Conservation (phyloP, 1,140 invertebrate species). For the Epicauta chinensis region DNA sequence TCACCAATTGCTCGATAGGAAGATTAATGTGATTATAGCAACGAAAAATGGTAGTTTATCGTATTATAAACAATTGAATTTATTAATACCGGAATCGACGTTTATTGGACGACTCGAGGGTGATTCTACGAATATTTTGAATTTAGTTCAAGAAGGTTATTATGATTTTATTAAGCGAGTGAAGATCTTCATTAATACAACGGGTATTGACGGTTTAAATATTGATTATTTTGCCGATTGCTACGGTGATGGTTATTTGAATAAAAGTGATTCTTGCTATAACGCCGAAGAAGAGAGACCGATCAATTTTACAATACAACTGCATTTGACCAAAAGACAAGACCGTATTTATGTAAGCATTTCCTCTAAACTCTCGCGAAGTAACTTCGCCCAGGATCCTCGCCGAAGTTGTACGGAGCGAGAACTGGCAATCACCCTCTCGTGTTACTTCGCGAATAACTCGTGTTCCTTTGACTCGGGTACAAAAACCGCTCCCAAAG, state of each 20-base stretch:
- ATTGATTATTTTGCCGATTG: constrained; percentile 53
- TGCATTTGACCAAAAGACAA: constrained; percentile 40
- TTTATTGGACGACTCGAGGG: constrained; percentile 52
- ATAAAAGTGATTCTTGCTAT: constrained; percentile 46
- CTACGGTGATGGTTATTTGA: constrained; percentile 43
- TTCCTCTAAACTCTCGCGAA: too few relatives aligned
- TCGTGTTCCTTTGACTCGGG: too few relatives aligned
- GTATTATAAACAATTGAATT: constrained; percentile 49
- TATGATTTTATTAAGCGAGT: constrained; percentile 51
- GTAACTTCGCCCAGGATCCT: too few relatives aligned
- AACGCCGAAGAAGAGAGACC: constrained; percentile 50
- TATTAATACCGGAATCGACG: constrained; percentile 46
- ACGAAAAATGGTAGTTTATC: constrained; percentile 1
- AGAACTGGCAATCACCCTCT: too few relatives aligned
- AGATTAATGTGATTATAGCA: constrained; percentile 30
- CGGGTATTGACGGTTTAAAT: constrained; percentile 41
- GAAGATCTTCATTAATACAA: constrained; percentile 49
- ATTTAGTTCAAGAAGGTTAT: constrained; percentile 52
- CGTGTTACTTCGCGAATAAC: too few relatives aligned
- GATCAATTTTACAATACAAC: constrained; percentile 51
- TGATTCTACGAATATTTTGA: constrained; percentile 56
- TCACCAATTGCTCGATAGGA: constrained; percentile 48
- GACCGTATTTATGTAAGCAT: constrained; percentile 1
- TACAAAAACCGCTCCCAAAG: too few relatives aligned
- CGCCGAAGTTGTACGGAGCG: too few relatives aligned